Conservation (phyloP, 1,140 invertebrate species). For the Sipha flava region DNA sequence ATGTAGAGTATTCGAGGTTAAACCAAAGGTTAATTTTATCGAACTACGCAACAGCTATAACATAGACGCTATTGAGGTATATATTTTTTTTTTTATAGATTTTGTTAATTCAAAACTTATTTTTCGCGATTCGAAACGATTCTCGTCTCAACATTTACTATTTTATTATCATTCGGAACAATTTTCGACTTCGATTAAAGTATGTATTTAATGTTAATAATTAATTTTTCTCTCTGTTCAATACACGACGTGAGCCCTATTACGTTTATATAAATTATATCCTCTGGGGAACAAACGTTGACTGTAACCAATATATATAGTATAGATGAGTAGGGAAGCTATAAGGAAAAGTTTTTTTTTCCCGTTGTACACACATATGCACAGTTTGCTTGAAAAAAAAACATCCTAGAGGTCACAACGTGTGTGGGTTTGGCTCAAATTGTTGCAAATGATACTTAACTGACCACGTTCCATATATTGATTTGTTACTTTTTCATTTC, state of each 20-base stretch:
- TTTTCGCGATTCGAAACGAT: too few species aligned
- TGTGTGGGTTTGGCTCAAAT: too few species aligned
- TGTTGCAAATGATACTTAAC: too few species aligned
- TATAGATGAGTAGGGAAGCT: neutral
- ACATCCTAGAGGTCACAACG: too few species aligned
- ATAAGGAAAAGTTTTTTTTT: neutral
- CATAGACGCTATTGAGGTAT: too few species aligned
- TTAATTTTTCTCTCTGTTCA: neutral
- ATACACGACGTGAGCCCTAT: neutral
- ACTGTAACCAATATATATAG: neutral
- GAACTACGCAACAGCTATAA: too few species aligned
- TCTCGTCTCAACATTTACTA: neutral
- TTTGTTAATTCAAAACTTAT: too few species aligned
- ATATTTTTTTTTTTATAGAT: too few species aligned
- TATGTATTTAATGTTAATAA: conserved; percentile 1
- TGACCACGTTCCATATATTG: too few species aligned
- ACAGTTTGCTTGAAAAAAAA: neutral
- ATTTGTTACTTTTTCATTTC: too few species aligned
- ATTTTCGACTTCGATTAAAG: neutral
- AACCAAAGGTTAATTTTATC: too few species aligned
- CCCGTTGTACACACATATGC: neutral
- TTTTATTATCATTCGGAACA: neutral
- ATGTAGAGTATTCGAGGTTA: too few species aligned
- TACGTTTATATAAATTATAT: neutral
- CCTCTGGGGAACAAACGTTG: neutral